Percentiles rank a stretch among this genome's conserved stretches.
These are phyloP conservation scores for Nyctereutes procyonoides DNA, from an alignment of 2,113 vertebrate genomes.

Conservation along the genomic window DNA sequence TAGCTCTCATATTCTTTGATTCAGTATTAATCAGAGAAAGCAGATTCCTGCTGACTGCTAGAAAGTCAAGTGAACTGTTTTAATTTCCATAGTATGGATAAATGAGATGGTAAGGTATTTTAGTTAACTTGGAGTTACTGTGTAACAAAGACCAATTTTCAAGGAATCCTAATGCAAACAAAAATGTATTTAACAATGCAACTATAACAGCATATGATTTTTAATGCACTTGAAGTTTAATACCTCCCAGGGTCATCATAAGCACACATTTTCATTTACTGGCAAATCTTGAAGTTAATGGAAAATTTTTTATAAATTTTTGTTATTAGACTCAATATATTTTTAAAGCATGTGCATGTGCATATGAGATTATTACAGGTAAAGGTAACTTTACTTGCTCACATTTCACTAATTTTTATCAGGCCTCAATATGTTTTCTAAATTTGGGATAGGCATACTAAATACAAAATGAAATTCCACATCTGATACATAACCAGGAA, in stretches of 20 bases:
- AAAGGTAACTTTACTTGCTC: neutral
- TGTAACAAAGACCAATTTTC: constrained; percentile 20
- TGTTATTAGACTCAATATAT: neutral
- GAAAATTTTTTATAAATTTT: neutral
- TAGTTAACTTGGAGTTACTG: neutral
- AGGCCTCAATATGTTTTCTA: neutral
- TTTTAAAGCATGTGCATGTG: neutral
- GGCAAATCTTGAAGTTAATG: neutral
- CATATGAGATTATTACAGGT: neutral
- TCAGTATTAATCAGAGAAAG: neutral
- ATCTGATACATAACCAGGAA: neutral
- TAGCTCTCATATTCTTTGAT: neutral
- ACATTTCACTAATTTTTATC: constrained; percentile 28
- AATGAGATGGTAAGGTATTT: neutral
- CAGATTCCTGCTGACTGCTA: neutral
- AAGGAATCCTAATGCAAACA: neutral
- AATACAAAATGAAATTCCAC: neutral
- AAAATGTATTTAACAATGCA: neutral
- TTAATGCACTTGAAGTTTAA: constrained; percentile 22
- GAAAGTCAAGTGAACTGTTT: neutral
- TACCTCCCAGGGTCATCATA: neutral
- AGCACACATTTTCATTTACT: constrained; percentile 6
- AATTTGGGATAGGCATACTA: neutral
- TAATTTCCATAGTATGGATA: neutral
- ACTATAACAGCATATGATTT: neutral